Evolutionary conservation across 30 jellyfish, hydroid and myxozoan species (phyloP), one percentile per base, ranked within the genome.

Genomic region (Catostylus mosaicus): DNA sequence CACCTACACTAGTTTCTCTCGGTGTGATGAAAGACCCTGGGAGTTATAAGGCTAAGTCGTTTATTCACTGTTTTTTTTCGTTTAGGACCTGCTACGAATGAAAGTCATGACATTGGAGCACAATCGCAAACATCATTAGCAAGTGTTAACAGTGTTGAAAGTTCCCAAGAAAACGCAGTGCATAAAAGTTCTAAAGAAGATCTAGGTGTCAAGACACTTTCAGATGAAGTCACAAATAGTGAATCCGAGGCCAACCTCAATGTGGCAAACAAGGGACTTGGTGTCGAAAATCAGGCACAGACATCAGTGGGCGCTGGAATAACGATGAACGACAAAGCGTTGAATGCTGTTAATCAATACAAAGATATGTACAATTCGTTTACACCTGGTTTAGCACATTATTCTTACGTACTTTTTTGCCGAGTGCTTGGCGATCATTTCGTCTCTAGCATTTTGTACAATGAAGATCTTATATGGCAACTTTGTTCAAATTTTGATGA

Each of bases 391-490:
- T 67, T 92, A 61, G 98, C 98, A n/a, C 88, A 92, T 61, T 79
- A 92, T 34, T 94, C 98, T 16, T 92, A 92, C 67, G 98, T 92
- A 30, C 62, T 92, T 47, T 85, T 92, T 80, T 92, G 96, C 50
- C 90, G 98, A 9, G 92, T 80, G 18, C 85, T 92, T 18, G 96
- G 96, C 45, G 80, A 82, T 32, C 91, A 74, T 34, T 92, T 87
- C 72, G 84, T 92, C 19, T 94, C 88, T 54, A 73, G 83, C 63
- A 87, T 85, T n/a, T 47, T 92, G 57, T 92, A 85, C 85, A 92
- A 92, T 69, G 92, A 82, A 29, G 95, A 86, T 10, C 90, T 92
- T 50, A 87, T 92, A 23, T 92, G 98, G 98, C 95, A 85, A 73
- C 84, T 91, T n/a, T 91, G 90, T 34, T 63, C 98, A 27, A 84